A percentile compares a stretch with the other conserved stretches of the same genome.
Evolutionary conservation across 2,797 vertebrate genomes (phyloP).

Genomic region (Cryptoblepharus egeriae): DNA sequence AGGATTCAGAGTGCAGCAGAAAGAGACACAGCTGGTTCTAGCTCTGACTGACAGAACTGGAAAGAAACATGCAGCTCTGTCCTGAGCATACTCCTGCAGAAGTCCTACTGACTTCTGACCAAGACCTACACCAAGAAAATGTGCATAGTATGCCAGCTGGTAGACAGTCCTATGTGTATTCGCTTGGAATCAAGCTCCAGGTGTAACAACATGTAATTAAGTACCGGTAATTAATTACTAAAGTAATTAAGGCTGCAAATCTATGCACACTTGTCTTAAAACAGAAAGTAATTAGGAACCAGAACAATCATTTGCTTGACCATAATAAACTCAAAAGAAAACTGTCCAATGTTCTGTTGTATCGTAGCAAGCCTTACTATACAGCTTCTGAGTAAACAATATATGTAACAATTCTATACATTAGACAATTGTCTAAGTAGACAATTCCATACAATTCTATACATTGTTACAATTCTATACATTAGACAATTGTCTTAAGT

Average conservation of each 20-base stretch:
- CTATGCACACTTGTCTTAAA: not conserved
- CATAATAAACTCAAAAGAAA: constrained; percentile 2
- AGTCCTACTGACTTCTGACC: not conserved
- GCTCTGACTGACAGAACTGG: not conserved
- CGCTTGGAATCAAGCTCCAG: not conserved
- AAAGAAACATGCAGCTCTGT: not conserved
- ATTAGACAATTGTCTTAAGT: no score
- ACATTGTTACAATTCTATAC: no score
- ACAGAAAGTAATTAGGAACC: not conserved
- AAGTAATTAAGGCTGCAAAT: not conserved
- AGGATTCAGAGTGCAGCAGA: not conserved
- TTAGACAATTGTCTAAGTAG: no score
- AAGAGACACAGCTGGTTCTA: not conserved
- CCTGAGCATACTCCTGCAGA: not conserved
- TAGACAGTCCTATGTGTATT: not conserved
- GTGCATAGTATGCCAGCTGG: no score
- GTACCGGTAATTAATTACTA: no score
- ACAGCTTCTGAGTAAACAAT: not conserved
- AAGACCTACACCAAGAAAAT: not conserved
- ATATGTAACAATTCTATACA: no score
- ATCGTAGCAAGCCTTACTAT: not conserved
- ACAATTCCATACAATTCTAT: no score
- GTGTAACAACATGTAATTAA: no score
- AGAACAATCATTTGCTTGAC: not conserved
- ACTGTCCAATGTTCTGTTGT: not conserved